Evolutionary conservation across 2,113 vertebrate species (phyloP).

Genomic region (Chloebia gouldiae): DNA sequence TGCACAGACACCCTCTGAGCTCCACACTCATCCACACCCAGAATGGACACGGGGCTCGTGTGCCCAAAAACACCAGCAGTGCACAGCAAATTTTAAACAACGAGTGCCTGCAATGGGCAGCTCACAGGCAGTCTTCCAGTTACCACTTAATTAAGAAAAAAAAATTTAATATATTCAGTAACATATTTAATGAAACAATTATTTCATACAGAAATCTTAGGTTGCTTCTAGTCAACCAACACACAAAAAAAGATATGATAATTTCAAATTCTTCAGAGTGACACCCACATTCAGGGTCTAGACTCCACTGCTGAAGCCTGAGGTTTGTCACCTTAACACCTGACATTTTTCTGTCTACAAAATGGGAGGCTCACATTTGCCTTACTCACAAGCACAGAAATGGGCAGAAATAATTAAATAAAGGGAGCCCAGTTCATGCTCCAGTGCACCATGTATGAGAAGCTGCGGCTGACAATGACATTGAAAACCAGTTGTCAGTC

Average conservation of each 20-base stretch:
- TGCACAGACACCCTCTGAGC: not conserved
- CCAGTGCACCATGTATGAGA: not conserved
- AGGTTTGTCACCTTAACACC: not conserved
- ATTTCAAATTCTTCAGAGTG: not conserved
- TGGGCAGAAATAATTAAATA: slow-evolving; percentile 64
- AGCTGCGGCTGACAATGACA: slow-evolving; percentile 65
- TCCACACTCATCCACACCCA: accelerated
- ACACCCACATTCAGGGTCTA: accelerated
- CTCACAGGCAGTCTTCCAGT: not conserved
- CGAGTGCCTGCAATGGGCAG: not conserved
- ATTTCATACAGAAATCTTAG: not conserved
- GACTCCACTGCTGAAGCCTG: not conserved
- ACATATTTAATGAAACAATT: not conserved
- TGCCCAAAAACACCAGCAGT: not conserved
- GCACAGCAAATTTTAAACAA: not conserved
- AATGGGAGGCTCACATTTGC: not conserved
- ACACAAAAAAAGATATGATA: accelerated
- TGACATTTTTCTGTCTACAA: not conserved
- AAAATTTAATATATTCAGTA: not conserved
- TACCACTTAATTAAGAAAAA: not conserved
- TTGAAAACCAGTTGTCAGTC: slow-evolving; percentile 73
- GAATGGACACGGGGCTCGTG: accelerated
- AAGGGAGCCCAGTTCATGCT: slow-evolving; percentile 50
- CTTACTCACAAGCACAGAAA: slow-evolving; percentile 6
- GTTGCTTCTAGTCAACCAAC: not conserved